Conservation (phyloP, 2,113 vertebrate species). For the Dendrocopos noguchii region DNA sequence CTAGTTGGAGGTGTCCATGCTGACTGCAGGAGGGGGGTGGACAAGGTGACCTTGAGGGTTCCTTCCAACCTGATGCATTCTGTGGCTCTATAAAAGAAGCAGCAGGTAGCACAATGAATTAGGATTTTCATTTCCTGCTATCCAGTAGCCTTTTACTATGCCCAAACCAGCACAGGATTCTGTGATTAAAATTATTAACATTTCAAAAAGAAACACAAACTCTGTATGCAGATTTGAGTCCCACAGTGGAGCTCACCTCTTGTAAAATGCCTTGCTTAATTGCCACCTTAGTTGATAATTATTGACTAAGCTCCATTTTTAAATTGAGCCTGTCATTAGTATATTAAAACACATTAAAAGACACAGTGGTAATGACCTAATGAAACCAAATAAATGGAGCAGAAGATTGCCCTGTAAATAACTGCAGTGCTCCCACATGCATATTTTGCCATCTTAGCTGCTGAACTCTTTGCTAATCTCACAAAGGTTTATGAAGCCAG, state of each 20-base stretch:
- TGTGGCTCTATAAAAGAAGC: no score
- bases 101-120: no score
- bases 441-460: not conserved
- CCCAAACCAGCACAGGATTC: no score
- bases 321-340: not conserved
- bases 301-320: not conserved
- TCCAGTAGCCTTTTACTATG: no score
- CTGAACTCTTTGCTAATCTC: not conserved
- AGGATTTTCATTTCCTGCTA: no score
- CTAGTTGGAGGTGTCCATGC: no score
- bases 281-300: not conserved
- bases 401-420: not conserved
- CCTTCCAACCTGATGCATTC: no score
- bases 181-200: not conserved
- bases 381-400: not conserved
- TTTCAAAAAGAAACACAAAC: not conserved
- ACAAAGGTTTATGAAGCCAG: not conserved
- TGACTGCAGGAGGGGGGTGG: no score
- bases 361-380: not conserved
- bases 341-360: not conserved
- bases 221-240: not conserved
- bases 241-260: not conserved
- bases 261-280: not conserved
- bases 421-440: not conserved
- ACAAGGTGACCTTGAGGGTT: no score